Evolutionary conservation across 1,140 invertebrate genomes (phyloP).

Genomic region (Protaetia brevitarsis): DNA sequence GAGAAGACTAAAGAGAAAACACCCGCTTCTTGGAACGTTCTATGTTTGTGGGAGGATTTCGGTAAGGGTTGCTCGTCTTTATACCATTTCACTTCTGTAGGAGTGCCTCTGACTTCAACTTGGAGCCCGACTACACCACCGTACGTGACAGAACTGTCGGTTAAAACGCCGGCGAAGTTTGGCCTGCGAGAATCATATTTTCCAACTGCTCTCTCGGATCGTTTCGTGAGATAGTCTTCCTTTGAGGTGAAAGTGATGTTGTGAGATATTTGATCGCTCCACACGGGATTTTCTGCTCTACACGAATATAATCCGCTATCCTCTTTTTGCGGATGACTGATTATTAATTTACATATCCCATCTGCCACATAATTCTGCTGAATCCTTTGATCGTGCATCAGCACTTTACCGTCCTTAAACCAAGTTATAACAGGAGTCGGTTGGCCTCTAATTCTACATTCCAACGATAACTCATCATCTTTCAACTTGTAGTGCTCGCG

Average conservation of each 20-base stretch:
- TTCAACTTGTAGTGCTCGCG: constrained; percentile 53
- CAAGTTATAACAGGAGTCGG: constrained; percentile 71
- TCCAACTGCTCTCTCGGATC: constrained; percentile 36
- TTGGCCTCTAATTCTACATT: constrained; percentile 71
- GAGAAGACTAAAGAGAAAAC: constrained; percentile 83
- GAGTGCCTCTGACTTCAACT: constrained; percentile 69
- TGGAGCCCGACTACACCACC: constrained; percentile 80
- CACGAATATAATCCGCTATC: constrained; percentile 76
- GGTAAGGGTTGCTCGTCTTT: constrained; percentile 59
- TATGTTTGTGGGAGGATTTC: constrained; percentile 56
- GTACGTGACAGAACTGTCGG: constrained; percentile 69
- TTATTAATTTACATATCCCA: constrained; percentile 68
- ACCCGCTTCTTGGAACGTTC: constrained; percentile 72
- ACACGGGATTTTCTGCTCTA: constrained; percentile 66
- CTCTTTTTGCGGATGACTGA: constrained; percentile 59
- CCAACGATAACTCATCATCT: constrained; percentile 67
- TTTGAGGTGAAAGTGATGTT: constrained; percentile 46
- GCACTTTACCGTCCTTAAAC: constrained; percentile 65
- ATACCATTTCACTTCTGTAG: constrained; percentile 71
- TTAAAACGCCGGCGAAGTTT: constrained; percentile 65
- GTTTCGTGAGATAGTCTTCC: constrained; percentile 46
- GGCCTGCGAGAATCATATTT: constrained; percentile 56
- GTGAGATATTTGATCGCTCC: constrained; percentile 59
- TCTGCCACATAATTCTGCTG: constrained; percentile 64
- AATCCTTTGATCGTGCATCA: constrained; percentile 59